Conservation (phyloP, 2,797 vertebrate genomes). For the Florisuga fusca region DNA sequence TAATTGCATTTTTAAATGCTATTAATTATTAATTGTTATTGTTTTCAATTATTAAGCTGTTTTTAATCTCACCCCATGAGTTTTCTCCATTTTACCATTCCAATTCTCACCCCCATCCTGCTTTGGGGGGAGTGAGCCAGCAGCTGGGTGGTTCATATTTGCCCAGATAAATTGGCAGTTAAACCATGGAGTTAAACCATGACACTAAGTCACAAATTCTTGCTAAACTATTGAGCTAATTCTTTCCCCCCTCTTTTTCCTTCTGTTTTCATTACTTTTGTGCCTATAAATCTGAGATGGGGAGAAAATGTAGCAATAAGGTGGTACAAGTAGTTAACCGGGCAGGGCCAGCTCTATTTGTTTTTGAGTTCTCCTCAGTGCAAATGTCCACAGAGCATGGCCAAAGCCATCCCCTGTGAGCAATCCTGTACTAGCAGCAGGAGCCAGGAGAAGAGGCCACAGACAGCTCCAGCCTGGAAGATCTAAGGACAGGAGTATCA, state of each 20-base stretch:
- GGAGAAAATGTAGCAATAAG: background rate
- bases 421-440: background rate
- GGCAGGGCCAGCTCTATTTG: background rate
- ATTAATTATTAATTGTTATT: too few relatives aligned
- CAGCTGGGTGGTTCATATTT: too few relatives aligned
- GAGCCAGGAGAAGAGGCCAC: background rate
- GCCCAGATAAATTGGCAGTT: too few relatives aligned
- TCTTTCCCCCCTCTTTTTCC: background rate
- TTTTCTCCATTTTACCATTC: too few relatives aligned
- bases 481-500: background rate
- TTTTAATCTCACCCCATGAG: too few relatives aligned
- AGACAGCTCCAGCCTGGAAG: background rate
- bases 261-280: background rate
- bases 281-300: background rate
- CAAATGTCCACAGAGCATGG: background rate
- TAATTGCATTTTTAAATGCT: too few relatives aligned
- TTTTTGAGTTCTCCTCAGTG: background rate
- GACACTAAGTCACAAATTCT: background rate
- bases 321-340: background rate
- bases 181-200: too few relatives aligned
- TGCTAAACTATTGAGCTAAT: background rate
- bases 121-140: too few relatives aligned
- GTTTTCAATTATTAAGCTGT: too few relatives aligned
- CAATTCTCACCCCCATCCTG: too few relatives aligned
- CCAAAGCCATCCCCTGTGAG: background rate